Percentiles rank a stretch among this genome's conserved stretches.
phyloP scores from a whole-genome alignment of 1,140 invertebrate species.

The Drosophila ananassae region DNA sequence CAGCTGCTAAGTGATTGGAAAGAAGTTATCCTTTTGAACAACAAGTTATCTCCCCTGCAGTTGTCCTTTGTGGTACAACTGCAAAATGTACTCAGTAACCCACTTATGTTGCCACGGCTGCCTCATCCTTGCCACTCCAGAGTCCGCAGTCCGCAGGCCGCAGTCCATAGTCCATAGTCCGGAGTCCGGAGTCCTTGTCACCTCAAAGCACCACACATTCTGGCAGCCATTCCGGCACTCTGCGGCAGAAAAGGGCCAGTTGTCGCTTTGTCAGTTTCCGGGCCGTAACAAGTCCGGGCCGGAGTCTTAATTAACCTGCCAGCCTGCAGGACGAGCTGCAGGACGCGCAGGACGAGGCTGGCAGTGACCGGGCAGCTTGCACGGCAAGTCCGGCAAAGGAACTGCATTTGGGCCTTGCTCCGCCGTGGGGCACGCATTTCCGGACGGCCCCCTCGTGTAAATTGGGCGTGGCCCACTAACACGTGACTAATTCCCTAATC shows the following conservation, averaged over 20 bases:
- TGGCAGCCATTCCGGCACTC: background rate
- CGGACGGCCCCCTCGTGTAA: background rate
- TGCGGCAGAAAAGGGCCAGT: background rate
- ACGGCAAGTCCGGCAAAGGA: background rate
- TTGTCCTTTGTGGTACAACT: too few relatives aligned
- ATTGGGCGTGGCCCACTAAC: background rate
- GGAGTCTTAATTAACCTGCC: conserved; percentile 5
- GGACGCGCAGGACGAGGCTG: background rate
- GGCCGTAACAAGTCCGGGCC: background rate
- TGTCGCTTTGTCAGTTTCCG: background rate
- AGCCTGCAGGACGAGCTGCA: background rate
- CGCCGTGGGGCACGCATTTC: conserved; percentile 25
- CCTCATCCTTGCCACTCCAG: too few relatives aligned
- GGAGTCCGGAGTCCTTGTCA: background rate
- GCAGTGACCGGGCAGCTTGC: background rate
- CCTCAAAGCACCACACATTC: background rate
- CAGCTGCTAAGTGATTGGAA: conserved; percentile 22
- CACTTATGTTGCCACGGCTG: too few relatives aligned
- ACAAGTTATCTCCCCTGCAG: too few relatives aligned
- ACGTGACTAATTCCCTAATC: conserved; percentile 39
- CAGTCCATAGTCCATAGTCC: background rate
- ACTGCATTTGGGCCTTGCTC: background rate
- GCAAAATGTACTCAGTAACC: too few relatives aligned
- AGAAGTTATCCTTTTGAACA: too few relatives aligned
- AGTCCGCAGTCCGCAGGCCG: too few relatives aligned